A percentile compares a stretch with the other conserved stretches of the same genome.
phyloP scores from a whole-genome alignment of 2,113 vertebrate species.

The Gymnocephalus cernua region DNA sequence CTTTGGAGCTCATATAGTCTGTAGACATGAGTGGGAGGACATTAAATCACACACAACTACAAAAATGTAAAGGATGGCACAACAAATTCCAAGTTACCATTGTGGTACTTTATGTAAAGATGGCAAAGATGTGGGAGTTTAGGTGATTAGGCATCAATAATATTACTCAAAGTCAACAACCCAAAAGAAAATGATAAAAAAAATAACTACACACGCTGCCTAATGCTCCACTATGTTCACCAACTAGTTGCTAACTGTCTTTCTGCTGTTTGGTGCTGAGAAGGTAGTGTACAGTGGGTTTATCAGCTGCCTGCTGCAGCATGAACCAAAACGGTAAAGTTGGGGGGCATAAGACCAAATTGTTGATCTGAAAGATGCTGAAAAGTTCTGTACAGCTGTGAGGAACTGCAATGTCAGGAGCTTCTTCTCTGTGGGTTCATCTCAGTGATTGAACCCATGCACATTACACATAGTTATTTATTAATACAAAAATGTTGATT shows the following conservation, averaged over 20 bases:
- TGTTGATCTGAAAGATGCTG: conserved; percentile 6
- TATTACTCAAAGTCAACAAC: not conserved
- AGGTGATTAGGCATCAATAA: not conserved
- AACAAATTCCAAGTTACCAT: not conserved
- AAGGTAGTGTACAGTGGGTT: not conserved
- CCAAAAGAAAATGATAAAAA: not conserved
- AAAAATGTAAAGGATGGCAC: not conserved
- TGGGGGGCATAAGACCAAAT: conserved; percentile 18
- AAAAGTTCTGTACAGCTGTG: not conserved
- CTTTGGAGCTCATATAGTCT: not conserved
- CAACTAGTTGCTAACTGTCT: not conserved
- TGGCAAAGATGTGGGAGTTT: not conserved
- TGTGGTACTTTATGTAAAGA: not conserved
- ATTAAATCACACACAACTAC: not conserved
- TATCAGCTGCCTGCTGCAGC: not conserved
- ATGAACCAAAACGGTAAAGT: not conserved
- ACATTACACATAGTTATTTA: not conserved
- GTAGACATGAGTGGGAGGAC: not conserved
- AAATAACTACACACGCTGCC: not conserved
- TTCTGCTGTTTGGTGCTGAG: not conserved
- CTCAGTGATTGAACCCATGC: not conserved
- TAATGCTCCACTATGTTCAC: not conserved
- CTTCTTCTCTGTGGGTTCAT: conserved; percentile 1
- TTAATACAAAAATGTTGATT: not conserved
- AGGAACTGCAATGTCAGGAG: not conserved